Conservation (phyloP, 2,113 vertebrate species). For the Cheilinus undulatus region DNA sequence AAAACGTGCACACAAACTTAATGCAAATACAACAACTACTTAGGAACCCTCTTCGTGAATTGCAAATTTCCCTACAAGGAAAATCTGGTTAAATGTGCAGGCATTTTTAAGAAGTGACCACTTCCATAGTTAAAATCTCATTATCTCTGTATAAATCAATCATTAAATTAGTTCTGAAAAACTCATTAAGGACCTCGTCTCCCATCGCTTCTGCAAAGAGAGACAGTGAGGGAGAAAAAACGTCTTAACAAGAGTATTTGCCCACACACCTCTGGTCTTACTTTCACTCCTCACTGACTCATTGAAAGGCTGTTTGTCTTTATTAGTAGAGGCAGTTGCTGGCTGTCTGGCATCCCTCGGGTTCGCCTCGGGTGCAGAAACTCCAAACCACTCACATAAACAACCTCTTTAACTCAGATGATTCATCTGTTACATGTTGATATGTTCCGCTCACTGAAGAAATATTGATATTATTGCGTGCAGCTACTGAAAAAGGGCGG, state of each 20-base stretch:
- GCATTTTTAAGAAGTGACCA: background rate
- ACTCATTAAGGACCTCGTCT: background rate
- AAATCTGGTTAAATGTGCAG: background rate
- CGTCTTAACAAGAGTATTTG: conserved; percentile 3
- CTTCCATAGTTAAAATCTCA: conserved; percentile 5
- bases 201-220: background rate
- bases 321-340: conserved; percentile 69
- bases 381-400: conserved; percentile 76
- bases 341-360: conserved; percentile 72
- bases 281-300: conserved; percentile 68
- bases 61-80: too few relatives aligned
- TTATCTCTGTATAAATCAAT: conserved; percentile 4
- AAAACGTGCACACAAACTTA: too few relatives aligned
- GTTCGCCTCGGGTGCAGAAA: conserved; percentile 78
- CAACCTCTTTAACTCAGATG: conserved; percentile 70
- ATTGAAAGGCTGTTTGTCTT: conserved; percentile 72
- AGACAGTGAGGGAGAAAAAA: background rate
- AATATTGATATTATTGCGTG: conserved; percentile 53
- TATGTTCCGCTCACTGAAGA: conserved; percentile 49
- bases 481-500: conserved; percentile 27
- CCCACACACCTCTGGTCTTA: conserved; percentile 46
- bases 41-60: too few relatives aligned
- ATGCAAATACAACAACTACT: too few relatives aligned
- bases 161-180: background rate
- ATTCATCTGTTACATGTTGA: conserved; percentile 75